Evolutionary conservation across 2,888 invertebrate species (phyloP), one percentile per base, ranked within the genome.

Genomic region (Anodontia alba): DNA sequence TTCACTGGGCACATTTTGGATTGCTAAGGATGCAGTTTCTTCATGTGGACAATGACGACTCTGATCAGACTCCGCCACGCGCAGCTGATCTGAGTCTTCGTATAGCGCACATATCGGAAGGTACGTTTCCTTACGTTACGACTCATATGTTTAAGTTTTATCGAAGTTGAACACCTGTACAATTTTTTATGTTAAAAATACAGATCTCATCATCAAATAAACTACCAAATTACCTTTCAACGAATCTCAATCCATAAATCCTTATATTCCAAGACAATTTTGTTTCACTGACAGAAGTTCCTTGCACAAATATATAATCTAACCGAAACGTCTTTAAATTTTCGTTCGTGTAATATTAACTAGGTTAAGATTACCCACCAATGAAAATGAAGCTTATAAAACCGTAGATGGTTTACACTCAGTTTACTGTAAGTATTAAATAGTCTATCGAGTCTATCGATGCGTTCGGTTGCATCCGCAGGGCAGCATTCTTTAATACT

Each of bases 391-490:
- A 33, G 33, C 33, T 33, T 54, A 54, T 33, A 62, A 33, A 38
- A 29, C 10, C 5, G 7, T 10, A 17, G 33, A 17, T 20, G 62
- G 62, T 62, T 57, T 62, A 62, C 62, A 10, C 33, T 62, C 23
- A 62, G n/a, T 29, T 8, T 62, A 8, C n/a, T 20, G 33, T 31
- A 62, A 3, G 23, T 62, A 62, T 62, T 62, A 62, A 62, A 33
- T 33, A 33, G 62, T 33, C 23, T 62, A 62, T 15, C 3, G 38
- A 23, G 23, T 57, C 29, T 29, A 57, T 2, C 57, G 62, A 62
- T 62, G 62, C 62, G 62, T 62, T 31, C 33, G 62, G 62, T 33
- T 62, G 62, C 62, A 62, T 62, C 31, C 33, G 33, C 62, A 33
- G 62, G 62, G 62, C 62, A 23, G 33, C 62, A 20, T 62, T 29